Conservation (phyloP, 2,797 vertebrate species). For the Natrix natrix region DNA sequence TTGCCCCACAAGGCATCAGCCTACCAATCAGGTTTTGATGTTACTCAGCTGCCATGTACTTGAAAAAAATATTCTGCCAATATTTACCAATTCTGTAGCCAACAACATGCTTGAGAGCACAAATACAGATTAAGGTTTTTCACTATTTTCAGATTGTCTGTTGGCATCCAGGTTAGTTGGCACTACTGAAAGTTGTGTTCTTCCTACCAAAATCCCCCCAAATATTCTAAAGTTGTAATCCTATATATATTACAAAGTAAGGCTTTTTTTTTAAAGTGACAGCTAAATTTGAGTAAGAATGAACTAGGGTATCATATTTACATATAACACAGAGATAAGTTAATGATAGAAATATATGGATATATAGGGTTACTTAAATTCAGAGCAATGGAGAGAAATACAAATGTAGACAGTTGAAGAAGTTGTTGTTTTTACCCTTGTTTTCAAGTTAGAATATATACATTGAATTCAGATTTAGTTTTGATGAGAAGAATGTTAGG, state of each 20-base stretch:
- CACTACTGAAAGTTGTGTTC: conserved; percentile 29
- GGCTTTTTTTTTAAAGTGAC: neutral
- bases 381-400: neutral
- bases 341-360: neutral
- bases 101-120: conserved; percentile 13
- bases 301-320: neutral
- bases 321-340: neutral
- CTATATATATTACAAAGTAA: neutral
- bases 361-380: neutral
- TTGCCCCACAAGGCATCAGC: neutral
- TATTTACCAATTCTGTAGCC: conserved; percentile 30
- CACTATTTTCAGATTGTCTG: neutral
- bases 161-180: conserved; percentile 29
- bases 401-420: neutral
- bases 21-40: conserved; percentile 48
- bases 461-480: neutral
- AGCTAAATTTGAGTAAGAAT: neutral
- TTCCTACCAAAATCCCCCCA: neutral
- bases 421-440: neutral
- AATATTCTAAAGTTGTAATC: neutral
- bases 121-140: conserved; percentile 26
- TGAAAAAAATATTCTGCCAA: neutral
- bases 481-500: neutral
- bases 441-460: neutral
- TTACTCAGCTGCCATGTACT: fast-evolving